Conservation (phyloP, 2,888 invertebrate species). For the Chorisops tibialis region DNA sequence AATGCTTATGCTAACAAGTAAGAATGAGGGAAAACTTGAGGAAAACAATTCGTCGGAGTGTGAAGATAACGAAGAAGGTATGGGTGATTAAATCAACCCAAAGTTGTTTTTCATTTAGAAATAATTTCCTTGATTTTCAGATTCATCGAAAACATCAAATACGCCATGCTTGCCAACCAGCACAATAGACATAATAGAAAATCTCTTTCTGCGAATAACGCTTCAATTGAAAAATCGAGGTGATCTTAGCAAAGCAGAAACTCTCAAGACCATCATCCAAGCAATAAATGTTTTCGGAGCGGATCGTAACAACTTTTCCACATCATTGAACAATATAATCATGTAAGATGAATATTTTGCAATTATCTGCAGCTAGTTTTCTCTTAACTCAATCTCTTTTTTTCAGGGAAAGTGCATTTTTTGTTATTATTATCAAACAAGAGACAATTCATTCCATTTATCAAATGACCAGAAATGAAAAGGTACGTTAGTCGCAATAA, state of each 20-base stretch:
- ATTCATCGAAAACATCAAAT: background rate
- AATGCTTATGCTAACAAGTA: constrained; percentile 44
- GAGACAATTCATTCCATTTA: constrained; percentile 47
- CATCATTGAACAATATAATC: constrained; percentile 47
- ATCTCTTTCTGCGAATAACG: constrained; percentile 46
- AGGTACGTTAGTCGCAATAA: constrained; percentile 37
- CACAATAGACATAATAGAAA: constrained; percentile 43
- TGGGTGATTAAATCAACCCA: constrained; percentile 30
- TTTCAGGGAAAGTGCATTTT: constrained; percentile 49
- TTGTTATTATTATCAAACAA: constrained; percentile 47
- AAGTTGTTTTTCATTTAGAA: background rate
- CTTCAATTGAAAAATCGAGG: constrained; percentile 44
- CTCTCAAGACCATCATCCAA: constrained; percentile 45
- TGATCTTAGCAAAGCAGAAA: constrained; percentile 48
- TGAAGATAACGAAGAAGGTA: constrained; percentile 46
- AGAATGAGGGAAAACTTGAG: constrained; percentile 41
- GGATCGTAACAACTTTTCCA: constrained; percentile 42
- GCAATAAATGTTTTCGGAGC: constrained; percentile 48
- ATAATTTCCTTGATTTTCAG: background rate
- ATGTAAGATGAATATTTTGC: constrained; percentile 40
- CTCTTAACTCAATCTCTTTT: background rate
- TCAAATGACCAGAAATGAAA: constrained; percentile 45
- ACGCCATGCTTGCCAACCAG: constrained; percentile 33
- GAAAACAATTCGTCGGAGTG: constrained; percentile 45
- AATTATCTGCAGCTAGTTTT: background rate